These are phyloP conservation scores for Formica exsecta DNA, from an alignment of 1,140 invertebrate species.

Conservation along the genomic window DNA sequence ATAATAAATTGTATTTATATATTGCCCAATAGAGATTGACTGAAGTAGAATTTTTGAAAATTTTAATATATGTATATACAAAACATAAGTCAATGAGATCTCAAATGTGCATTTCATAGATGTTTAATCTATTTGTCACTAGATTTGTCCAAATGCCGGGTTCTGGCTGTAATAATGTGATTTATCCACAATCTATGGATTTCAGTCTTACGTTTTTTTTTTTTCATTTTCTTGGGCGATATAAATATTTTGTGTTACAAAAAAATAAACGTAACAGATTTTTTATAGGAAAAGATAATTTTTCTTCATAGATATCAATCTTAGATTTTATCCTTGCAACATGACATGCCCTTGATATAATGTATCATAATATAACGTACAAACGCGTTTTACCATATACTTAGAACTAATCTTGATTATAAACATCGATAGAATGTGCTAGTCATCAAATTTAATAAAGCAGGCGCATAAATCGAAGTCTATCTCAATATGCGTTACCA, in stretches of 20 bases:
- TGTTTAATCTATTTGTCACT: too few relatives aligned
- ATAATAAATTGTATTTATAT: background rate
- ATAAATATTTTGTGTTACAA: background rate
- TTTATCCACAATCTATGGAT: background rate
- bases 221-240: background rate
- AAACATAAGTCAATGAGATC: background rate
- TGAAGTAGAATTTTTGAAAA: too few relatives aligned
- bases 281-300: background rate
- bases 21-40: too few relatives aligned
- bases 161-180: background rate
- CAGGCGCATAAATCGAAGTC: background rate
- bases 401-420: slow-evolving; percentile 36
- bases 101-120: background rate
- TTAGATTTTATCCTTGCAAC: slow-evolving; percentile 27
- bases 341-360: background rate
- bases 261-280: background rate
- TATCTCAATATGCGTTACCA: background rate
- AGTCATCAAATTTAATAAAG: slow-evolving; percentile 21
- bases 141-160: background rate
- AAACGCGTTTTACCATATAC: slow-evolving; percentile 7
- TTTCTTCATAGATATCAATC: background rate
- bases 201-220: slow-evolving; percentile 17
- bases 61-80: too few relatives aligned
- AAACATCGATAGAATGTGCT: slow-evolving; percentile 6
- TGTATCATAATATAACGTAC: slow-evolving; percentile 5